phyloP scores from a whole-genome alignment of 1,140 invertebrate genomes.

The Oscheius sp. region DNA sequence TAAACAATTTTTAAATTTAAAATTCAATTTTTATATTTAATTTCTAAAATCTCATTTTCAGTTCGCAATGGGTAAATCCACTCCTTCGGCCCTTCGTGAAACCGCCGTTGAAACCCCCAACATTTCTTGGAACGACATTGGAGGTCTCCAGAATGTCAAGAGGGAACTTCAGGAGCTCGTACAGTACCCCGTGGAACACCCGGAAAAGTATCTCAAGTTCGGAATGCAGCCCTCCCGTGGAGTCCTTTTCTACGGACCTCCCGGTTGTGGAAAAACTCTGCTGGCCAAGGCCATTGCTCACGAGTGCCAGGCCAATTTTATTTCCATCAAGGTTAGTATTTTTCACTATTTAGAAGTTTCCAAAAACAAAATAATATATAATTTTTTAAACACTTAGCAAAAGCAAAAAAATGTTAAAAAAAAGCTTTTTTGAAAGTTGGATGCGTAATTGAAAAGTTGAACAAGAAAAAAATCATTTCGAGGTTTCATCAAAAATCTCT shows the following conservation, averaged over 20 bases:
- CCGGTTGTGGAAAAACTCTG: constrained; percentile 85
- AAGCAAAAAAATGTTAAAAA: too few relatives aligned
- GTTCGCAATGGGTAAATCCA: constrained; percentile 95
- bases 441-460: too few relatives aligned
- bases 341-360: too few relatives aligned
- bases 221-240: constrained; percentile 98
- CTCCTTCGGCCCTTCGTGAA: constrained; percentile 91
- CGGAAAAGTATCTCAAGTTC: constrained; percentile 96
- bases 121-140: constrained; percentile 94
- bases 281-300: constrained; percentile 98
- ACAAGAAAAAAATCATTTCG: too few relatives aligned
- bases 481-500: too few relatives aligned
- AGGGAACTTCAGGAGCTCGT: constrained; percentile 94
- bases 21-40: neutral
- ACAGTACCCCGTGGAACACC: constrained; percentile 97
- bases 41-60: neutral
- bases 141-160: constrained; percentile 92
- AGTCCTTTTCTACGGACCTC: constrained; percentile 93
- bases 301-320: constrained; percentile 99
- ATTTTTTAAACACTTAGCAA: too few relatives aligned
- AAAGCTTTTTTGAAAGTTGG: too few relatives aligned
- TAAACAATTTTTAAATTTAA: too few relatives aligned
- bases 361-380: too few relatives aligned
- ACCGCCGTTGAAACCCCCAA: constrained; percentile 97
- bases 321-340: constrained; percentile 82